A percentile compares a stretch with the other conserved stretches of the same genome.
phyloP scores from a whole-genome alignment of 1,140 invertebrate species.

The Batillaria attramentaria region DNA sequence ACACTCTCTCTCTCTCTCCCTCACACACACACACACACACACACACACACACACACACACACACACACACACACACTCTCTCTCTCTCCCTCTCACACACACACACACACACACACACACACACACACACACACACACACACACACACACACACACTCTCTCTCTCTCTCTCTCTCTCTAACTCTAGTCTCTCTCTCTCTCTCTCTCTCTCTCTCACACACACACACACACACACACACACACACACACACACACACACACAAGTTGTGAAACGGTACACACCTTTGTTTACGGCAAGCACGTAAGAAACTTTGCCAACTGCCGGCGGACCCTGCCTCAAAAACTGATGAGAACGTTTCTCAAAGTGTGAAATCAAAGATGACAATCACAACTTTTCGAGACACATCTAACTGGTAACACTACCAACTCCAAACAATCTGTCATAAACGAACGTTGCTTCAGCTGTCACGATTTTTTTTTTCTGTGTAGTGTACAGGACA shows the following conservation, averaged over 20 bases:
- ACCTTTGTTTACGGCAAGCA: too few relatives aligned
- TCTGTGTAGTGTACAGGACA: too few relatives aligned
- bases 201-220: slow-evolving; percentile 7
- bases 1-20: not conserved
- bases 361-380: too few relatives aligned
- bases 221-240: slow-evolving; percentile 16
- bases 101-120: slow-evolving; percentile 5
- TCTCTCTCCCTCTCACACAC: not conserved
- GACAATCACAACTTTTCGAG: too few relatives aligned
- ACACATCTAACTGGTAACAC: too few relatives aligned
- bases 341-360: too few relatives aligned
- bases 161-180: not conserved
- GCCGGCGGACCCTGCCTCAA: too few relatives aligned
- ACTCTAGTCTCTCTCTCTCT: not conserved
- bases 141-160: not conserved
- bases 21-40: slow-evolving; percentile 3
- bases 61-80: not conserved
- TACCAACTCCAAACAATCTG: too few relatives aligned
- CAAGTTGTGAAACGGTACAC: too few relatives aligned
- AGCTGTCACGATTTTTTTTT: too few relatives aligned
- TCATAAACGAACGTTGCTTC: too few relatives aligned
- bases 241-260: not conserved
- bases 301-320: too few relatives aligned
- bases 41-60: not conserved
- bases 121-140: slow-evolving; percentile 4